A percentile compares a stretch with the other conserved stretches of the same genome.
These are phyloP conservation scores for Cosmia pyralina DNA, from an alignment of 2,888 invertebrate species.

Conservation along the genomic window DNA sequence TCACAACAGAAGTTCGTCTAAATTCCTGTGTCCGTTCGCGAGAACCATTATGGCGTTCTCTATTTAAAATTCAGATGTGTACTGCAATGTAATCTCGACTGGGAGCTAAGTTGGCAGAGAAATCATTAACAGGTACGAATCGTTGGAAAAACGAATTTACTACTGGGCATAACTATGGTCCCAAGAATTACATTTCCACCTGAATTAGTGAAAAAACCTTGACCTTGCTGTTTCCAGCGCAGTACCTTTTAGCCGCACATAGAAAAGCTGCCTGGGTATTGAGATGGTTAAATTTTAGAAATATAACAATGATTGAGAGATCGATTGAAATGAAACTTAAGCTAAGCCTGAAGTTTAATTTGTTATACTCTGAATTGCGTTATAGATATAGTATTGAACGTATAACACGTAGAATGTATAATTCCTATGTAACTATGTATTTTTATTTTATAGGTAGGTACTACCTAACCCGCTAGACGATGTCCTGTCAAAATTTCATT, in stretches of 20 bases:
- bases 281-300: not conserved
- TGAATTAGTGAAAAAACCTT: conserved; percentile 9
- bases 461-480: no score
- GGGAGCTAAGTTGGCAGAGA: conserved; percentile 20
- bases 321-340: not conserved
- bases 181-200: not conserved
- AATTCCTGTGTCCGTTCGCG: not conserved
- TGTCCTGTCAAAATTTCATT: no score
- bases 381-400: no score
- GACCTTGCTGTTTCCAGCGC: conserved; percentile 8
- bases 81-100: conserved; percentile 28
- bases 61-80: conserved; percentile 31
- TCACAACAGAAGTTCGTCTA: not conserved
- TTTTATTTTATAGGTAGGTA: no score
- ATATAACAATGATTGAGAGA: not conserved
- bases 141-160: conserved; percentile 17
- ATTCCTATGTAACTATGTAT: no score
- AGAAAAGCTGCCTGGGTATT: not conserved
- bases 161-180: not conserved
- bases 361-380: no score
- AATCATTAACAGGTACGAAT: conserved; percentile 7
- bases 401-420: no score
- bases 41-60: not conserved
- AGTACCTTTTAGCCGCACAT: not conserved
- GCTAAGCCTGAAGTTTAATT: no score